Percentiles rank a stretch among this genome's conserved stretches.
phyloP scores from a whole-genome alignment of 2,797 vertebrate species.

The Notoglanidium macrostoma region DNA sequence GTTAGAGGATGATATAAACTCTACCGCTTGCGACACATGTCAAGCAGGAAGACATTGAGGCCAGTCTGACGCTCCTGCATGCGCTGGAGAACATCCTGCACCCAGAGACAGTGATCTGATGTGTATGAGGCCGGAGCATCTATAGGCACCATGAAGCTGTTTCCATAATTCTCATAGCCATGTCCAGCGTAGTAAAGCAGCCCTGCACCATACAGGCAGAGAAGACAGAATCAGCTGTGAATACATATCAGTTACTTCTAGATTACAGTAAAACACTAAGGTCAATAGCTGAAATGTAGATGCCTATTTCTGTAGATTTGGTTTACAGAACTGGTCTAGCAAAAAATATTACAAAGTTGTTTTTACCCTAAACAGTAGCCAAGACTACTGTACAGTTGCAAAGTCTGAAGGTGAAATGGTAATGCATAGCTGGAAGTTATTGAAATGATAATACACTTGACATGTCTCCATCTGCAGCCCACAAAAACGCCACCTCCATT shows the following conservation, averaged over 20 bases:
- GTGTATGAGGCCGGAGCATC: constrained; percentile 81
- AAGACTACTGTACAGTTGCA: not conserved
- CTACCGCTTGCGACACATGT: constrained; percentile 90
- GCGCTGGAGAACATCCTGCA: constrained; percentile 79
- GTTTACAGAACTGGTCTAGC: not conserved
- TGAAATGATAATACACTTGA: not conserved
- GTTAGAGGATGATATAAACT: not conserved
- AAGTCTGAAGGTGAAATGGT: no score
- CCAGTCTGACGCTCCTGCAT: constrained; percentile 85
- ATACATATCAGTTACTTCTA: not conserved
- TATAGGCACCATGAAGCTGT: constrained; percentile 90
- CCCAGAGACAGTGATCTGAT: constrained; percentile 82
- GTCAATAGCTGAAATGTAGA: not conserved
- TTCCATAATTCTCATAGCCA: constrained; percentile 87
- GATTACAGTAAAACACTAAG: not conserved
- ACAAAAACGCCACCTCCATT: not conserved
- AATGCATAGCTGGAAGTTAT: not conserved
- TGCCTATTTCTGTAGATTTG: not conserved
- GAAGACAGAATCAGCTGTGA: constrained; percentile 13
- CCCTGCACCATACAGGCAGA: constrained; percentile 65
- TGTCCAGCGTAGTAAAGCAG: constrained; percentile 88
- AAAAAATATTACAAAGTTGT: not conserved
- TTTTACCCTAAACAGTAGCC: not conserved
- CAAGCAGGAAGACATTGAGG: constrained; percentile 86
- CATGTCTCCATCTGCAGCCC: not conserved